These are phyloP conservation scores for Diarsia brunnea DNA, from an alignment of 2,888 invertebrate species.

Conservation along the genomic window DNA sequence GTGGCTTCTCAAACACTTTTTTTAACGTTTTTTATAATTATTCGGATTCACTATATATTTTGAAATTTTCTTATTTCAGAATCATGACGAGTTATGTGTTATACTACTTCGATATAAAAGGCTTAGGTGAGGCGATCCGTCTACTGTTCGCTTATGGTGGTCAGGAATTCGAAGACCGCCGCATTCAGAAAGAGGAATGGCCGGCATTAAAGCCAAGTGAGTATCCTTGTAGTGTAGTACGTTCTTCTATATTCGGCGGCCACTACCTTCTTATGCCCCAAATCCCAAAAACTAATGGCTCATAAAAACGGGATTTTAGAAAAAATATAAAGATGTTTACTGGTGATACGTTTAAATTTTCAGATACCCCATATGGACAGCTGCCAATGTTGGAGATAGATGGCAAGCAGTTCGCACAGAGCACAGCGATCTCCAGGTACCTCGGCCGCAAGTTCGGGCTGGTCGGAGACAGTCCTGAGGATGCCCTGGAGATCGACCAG, in stretches of 20 bases:
- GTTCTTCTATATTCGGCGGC: too few relatives aligned
- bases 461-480: conserved; percentile 90
- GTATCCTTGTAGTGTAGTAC: too few relatives aligned
- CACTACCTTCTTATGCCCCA: too few relatives aligned
- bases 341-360: not conserved
- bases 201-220: not conserved
- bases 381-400: conserved; percentile 1
- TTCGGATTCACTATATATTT: not conserved
- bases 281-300: too few relatives aligned
- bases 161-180: conserved; percentile 91
- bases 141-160: conserved; percentile 91
- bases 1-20: not conserved
- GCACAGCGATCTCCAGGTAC: conserved; percentile 88
- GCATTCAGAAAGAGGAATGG: not conserved
- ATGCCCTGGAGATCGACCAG: conserved; percentile 92
- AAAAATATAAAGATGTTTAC: too few relatives aligned
- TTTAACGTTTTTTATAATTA: not conserved
- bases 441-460: conserved; percentile 91
- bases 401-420: conserved; percentile 1
- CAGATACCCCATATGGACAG: not conserved
- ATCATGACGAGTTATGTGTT: conserved; percentile 88
- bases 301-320: too few relatives aligned
- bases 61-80: not conserved
- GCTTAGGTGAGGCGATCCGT: conserved; percentile 91
- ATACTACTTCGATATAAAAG: conserved; percentile 90